Percentiles rank a stretch among this genome's conserved stretches.
Evolutionary conservation across 2,113 vertebrate genomes (phyloP).

Genomic region (Sinocyclocheilus maitianheensis): DNA sequence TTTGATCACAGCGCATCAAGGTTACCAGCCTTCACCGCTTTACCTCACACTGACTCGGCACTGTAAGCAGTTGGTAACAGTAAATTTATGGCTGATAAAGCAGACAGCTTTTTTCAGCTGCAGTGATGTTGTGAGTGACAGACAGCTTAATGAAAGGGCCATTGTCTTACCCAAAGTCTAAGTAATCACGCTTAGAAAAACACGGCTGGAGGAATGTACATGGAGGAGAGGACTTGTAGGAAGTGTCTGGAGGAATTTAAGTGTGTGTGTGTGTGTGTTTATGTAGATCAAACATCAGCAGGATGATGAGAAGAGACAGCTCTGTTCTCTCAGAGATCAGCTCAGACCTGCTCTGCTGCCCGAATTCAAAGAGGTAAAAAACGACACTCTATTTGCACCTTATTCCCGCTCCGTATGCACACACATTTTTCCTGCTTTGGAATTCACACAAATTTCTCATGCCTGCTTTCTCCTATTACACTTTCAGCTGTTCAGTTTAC

Average conservation of each 20-base stretch:
- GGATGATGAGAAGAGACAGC: slow-evolving; percentile 72
- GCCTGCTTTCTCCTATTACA: not conserved
- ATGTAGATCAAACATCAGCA: slow-evolving; percentile 72
- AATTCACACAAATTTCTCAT: not conserved
- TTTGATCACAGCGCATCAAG: slow-evolving; percentile 1
- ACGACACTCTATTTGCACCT: slow-evolving; percentile 10
- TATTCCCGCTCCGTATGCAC: not conserved
- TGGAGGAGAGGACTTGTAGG: slow-evolving; percentile 27
- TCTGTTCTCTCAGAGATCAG: slow-evolving; percentile 69
- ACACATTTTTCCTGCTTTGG: not conserved
- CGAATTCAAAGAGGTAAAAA: slow-evolving; percentile 74
- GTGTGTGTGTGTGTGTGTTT: slow-evolving; percentile 24
- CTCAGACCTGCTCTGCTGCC: slow-evolving; percentile 65
- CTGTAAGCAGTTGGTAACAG: not conserved
- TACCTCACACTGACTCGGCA: not conserved
- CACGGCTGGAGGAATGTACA: not conserved
- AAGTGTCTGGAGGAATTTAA: slow-evolving; percentile 26
- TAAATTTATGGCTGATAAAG: not conserved
- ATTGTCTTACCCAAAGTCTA: slow-evolving; percentile 14
- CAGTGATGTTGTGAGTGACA: slow-evolving; percentile 11
- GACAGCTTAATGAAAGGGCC: slow-evolving; percentile 14
- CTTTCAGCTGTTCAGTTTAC: not conserved
- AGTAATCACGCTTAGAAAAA: slow-evolving; percentile 21
- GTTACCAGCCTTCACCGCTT: slow-evolving; percentile 1
- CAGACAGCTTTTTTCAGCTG: not conserved